Evolutionary conservation across 2,888 invertebrate species (phyloP).

Genomic region (Fissipunctia ypsillon): DNA sequence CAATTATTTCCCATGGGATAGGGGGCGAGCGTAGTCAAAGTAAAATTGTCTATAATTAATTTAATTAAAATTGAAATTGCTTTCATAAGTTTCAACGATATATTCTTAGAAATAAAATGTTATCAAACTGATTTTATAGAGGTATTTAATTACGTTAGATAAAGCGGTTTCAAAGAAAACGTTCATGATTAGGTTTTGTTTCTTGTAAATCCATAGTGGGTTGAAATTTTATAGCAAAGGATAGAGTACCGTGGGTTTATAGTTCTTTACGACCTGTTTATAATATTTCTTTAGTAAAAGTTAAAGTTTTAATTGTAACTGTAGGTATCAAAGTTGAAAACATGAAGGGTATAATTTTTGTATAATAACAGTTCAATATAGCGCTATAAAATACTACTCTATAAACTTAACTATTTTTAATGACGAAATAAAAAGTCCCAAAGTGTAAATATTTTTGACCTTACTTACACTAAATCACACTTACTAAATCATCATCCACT

Average conservation of each 20-base stretch:
- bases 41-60: not conserved
- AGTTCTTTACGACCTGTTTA: not conserved
- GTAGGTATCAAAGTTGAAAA: not conserved
- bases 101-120: slow-evolving; percentile 4
- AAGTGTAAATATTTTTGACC: not conserved
- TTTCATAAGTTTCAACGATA: not conserved
- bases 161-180: not conserved
- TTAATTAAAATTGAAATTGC: not conserved
- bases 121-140: not conserved
- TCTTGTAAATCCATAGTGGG: not conserved
- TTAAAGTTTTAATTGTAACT: not conserved
- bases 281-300: not conserved
- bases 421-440: not conserved
- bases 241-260: not conserved
- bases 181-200: slow-evolving; percentile 1
- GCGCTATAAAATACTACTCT: not conserved
- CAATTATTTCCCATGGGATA: not conserved
- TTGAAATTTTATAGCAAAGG: not conserved
- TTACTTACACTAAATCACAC: not conserved
- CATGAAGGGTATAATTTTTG: not conserved
- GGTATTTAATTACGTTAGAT: not conserved
- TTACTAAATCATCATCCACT: not conserved
- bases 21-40: not conserved
- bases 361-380: not conserved
- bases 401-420: not conserved